Evolutionary conservation across 2,888 invertebrate species (phyloP).

Genomic region (Folsomia candida): DNA sequence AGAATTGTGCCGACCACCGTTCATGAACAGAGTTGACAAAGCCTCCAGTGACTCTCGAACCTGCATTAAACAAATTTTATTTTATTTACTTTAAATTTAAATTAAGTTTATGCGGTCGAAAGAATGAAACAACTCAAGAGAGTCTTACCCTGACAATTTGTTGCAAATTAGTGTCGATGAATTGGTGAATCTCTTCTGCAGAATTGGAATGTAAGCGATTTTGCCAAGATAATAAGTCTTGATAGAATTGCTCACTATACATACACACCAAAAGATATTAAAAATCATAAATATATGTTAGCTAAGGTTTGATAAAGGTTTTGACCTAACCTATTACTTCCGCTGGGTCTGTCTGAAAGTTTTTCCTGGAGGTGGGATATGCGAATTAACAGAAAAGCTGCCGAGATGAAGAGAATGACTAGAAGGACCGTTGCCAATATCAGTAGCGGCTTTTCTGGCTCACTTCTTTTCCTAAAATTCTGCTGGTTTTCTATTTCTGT

Average conservation of each 20-base stretch:
- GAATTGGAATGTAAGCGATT: constrained; percentile 69
- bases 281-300: neutral
- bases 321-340: constrained; percentile 38
- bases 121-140: too few relatives aligned
- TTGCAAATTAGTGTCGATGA: constrained; percentile 73
- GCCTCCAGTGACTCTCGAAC: constrained; percentile 78
- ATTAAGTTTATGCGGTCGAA: too few relatives aligned
- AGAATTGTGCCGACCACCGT: constrained; percentile 22
- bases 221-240: constrained; percentile 68
- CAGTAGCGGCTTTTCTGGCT: constrained; percentile 57
- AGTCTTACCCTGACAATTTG: constrained; percentile 76
- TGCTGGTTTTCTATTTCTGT: neutral
- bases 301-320: neutral
- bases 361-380: constrained; percentile 57
- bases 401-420: constrained; percentile 61
- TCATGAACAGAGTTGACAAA: constrained; percentile 64
- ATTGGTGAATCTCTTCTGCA: constrained; percentile 69
- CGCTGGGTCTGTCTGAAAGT: constrained; percentile 41
- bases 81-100: too few relatives aligned
- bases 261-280: constrained; percentile 26
- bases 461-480: neutral
- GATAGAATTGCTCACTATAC: constrained; percentile 63
- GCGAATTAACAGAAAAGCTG: constrained; percentile 61
- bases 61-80: constrained; percentile 57
- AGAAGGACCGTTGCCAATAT: constrained; percentile 60